These are phyloP conservation scores for Venturia canescens DNA, from an alignment of 1,140 invertebrate species.

Conservation along the genomic window DNA sequence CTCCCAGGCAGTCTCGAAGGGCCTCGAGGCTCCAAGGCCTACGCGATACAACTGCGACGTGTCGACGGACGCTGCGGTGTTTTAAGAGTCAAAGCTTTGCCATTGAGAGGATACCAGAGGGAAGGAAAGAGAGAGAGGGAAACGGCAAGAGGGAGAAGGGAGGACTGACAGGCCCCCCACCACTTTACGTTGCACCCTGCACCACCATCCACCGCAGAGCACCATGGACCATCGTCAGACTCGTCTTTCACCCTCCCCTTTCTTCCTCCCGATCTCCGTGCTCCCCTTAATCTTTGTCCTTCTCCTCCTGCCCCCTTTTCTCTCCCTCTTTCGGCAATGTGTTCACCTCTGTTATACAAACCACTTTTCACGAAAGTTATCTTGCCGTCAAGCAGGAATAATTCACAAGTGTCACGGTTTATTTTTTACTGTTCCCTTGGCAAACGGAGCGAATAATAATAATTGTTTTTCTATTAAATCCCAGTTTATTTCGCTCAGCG, in stretches of 20 bases:
- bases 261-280: constrained; percentile 29
- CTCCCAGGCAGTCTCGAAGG: constrained; percentile 40
- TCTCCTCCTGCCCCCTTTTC: not conserved
- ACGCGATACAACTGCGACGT: constrained; percentile 54
- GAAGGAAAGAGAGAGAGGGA: not conserved
- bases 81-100: constrained; percentile 53
- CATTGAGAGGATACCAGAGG: constrained; percentile 44
- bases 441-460: not conserved
- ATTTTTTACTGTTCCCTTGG: not conserved
- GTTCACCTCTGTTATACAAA: constrained; percentile 5
- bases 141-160: not conserved
- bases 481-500: too few species aligned
- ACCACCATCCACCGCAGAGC: constrained; percentile 49
- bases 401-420: not conserved
- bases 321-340: not conserved
- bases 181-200: constrained; percentile 52
- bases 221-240: constrained; percentile 39
- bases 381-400: not conserved
- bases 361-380: constrained; percentile 27
- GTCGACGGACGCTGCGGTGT: constrained; percentile 47
- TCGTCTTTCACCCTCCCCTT: constrained; percentile 33
- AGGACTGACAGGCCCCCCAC: constrained; percentile 43
- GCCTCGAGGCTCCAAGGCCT: constrained; percentile 50
- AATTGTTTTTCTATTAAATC: not conserved
- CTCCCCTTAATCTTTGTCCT: constrained; percentile 6